Percentiles rank a stretch among this genome's conserved stretches.
phyloP scores from a whole-genome alignment of 2,797 vertebrate genomes.

The Lepilemur ruficaudatus region DNA sequence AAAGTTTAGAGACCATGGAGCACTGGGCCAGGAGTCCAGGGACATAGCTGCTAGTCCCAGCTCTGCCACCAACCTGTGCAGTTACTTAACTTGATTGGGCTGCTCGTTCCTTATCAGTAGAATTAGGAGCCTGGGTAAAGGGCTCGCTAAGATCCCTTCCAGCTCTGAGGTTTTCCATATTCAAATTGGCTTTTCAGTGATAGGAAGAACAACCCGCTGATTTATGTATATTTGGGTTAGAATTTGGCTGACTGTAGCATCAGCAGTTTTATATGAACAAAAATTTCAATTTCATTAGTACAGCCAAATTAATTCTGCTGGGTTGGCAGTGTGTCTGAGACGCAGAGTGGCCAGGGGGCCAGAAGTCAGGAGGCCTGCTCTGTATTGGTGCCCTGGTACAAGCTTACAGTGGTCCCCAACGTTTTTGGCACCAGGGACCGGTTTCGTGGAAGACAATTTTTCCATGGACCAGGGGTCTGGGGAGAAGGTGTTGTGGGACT shows the following conservation, averaged over 20 bases:
- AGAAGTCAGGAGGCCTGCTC: not conserved
- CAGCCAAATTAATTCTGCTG: constrained; percentile 58
- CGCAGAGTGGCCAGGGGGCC: not conserved
- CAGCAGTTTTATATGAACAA: constrained; percentile 64
- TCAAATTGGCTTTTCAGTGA: not conserved
- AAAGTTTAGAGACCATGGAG: not conserved
- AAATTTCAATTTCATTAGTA: constrained; percentile 58
- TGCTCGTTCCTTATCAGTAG: not conserved
- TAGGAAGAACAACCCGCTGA: not conserved
- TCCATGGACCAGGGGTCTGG: too few species aligned
- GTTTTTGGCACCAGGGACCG: too few species aligned
- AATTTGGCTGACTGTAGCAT: constrained; percentile 48
- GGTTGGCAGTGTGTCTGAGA: constrained; percentile 32
- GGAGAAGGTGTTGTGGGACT: too few species aligned
- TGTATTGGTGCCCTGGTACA: not conserved
- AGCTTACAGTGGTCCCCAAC: not conserved
- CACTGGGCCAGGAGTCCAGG: not conserved
- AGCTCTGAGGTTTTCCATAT: not conserved
- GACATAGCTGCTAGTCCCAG: not conserved
- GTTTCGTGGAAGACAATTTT: too few species aligned
- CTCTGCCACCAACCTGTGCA: not conserved
- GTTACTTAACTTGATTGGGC: not conserved
- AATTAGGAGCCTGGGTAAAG: not conserved
- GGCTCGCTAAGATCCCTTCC: not conserved
- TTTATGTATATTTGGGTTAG: constrained; percentile 60